phyloP scores from a whole-genome alignment of 2,113 vertebrate species.

The Epinephelus fuscoguttatus region DNA sequence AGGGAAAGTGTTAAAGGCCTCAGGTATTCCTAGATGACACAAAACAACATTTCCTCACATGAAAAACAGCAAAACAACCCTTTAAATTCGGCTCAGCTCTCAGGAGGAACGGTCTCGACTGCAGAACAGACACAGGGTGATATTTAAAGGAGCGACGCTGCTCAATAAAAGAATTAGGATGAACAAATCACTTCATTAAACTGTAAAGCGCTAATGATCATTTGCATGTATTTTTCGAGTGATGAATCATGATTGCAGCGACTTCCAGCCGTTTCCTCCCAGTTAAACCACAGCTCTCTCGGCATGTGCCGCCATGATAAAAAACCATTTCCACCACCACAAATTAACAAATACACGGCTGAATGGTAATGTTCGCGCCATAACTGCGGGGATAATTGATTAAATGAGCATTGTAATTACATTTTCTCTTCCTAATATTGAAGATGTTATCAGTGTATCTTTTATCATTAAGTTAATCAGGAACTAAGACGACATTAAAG shows the following conservation, averaged over 20 bases:
- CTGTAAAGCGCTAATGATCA: not conserved
- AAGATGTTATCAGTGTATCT: conserved; percentile 68
- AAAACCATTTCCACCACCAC: conserved; percentile 36
- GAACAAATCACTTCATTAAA: conserved; percentile 10
- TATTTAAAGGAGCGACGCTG: not conserved
- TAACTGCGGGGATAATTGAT: conserved; percentile 63
- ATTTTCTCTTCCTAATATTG: conserved; percentile 67
- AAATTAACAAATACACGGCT: conserved; percentile 51
- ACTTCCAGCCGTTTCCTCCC: conserved; percentile 36
- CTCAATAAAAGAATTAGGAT: not conserved
- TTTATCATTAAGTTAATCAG: conserved; percentile 72
- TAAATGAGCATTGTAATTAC: conserved; percentile 72
- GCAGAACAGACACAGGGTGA: not conserved
- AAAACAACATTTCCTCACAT: not conserved
- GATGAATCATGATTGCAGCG: conserved; percentile 35
- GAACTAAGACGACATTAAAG: conserved; percentile 58
- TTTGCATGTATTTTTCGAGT: conserved; percentile 19
- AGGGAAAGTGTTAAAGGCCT: not conserved
- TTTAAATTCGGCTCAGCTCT: not conserved
- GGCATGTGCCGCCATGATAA: not conserved
- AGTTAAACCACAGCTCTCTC: not conserved
- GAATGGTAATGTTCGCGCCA: conserved; percentile 36
- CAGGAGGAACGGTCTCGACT: not conserved
- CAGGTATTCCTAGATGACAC: not conserved
- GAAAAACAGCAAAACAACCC: not conserved